Percentiles rank a stretch among this genome's conserved stretches.
These are phyloP conservation scores for Macaria liturata DNA, from an alignment of 2,888 invertebrate genomes.

Conservation along the genomic window DNA sequence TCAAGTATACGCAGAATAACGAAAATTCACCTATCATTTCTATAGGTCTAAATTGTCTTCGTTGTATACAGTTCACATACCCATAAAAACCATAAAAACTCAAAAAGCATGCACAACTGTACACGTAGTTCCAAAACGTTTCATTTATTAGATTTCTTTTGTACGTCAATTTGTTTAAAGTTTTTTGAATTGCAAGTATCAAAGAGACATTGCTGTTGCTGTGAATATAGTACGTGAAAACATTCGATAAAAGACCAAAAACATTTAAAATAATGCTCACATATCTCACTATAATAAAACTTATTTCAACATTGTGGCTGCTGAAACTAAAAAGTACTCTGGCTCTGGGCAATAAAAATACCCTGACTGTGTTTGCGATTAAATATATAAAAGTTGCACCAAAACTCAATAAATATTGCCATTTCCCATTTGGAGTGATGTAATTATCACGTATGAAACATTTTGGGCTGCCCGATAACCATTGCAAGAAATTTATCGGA, in stretches of 20 bases:
- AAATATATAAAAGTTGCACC: background rate
- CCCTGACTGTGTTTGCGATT: background rate
- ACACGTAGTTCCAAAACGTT: background rate
- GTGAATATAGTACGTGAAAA: background rate
- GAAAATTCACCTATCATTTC: background rate
- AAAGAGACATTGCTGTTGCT: background rate
- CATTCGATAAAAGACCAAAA: background rate
- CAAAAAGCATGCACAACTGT: background rate
- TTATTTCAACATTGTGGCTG: background rate
- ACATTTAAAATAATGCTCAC: background rate
- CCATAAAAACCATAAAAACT: background rate
- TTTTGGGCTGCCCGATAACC: background rate
- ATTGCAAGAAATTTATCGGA: constrained; percentile 2
- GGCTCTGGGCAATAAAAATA: background rate
- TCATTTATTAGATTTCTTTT: background rate
- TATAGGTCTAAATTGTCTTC: background rate
- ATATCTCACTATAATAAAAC: background rate
- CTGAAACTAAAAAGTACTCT: background rate
- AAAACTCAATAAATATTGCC: background rate
- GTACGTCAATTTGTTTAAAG: background rate
- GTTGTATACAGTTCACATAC: background rate
- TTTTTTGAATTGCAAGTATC: background rate
- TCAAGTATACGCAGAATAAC: background rate
- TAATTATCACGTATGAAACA: background rate
- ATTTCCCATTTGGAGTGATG: background rate